Base-by-base conservation (phyloP, 2,888 invertebrate genomes). In the Ennomos erosarius region DNA sequence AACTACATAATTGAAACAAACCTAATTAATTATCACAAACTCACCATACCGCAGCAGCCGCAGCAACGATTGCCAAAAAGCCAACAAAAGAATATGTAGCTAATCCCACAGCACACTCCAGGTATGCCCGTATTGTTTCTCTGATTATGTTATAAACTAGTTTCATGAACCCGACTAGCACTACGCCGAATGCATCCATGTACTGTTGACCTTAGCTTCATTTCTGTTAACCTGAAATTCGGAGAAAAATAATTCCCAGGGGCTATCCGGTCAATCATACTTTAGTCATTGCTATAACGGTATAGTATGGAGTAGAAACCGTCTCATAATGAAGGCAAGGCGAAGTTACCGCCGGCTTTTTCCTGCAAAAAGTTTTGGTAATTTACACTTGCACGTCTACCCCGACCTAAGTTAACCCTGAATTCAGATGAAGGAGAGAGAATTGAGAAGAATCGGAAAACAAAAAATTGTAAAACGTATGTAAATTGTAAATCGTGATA, bases 131-230 rank as follows among this genome's bases (percentile, higher is more conserved):
- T 44, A 84, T 63, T 1, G 71, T 65, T 4, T 44, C 74, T 50
- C 78, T 73, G 35, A 84, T 68, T 44, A 84, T 81, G 16, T 74
- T 69, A 55, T 45, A 59, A n/a, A 59, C 60, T 8, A 74, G 26
- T 12, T 54, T 64, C 6, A 68, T 43, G 34, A 76, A 16, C 10
- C 40, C 39, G 1, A 46, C 34, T 0, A 71, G 11, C 5, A 68
- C 9, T 39, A 48, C 39, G 11, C 55, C 36, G 39, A 79, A 51
- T 8, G 64, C 56, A 34, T 73, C 72, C 74, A 76, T 76, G 46
- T 35, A 61, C 36, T 13, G 26, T 26, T 16, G 40, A 47, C 53
- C 37, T 55, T 6, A 10, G 11, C 38, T 47, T 52, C 68, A 77
- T 74, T 49, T 69, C 65, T 55, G 26, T 44, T 53, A 34, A 37